A percentile compares a stretch with the other conserved stretches of the same genome.
Evolutionary conservation across 1,140 invertebrate genomes (phyloP).

Genomic region (Diachasma alloeum): DNA sequence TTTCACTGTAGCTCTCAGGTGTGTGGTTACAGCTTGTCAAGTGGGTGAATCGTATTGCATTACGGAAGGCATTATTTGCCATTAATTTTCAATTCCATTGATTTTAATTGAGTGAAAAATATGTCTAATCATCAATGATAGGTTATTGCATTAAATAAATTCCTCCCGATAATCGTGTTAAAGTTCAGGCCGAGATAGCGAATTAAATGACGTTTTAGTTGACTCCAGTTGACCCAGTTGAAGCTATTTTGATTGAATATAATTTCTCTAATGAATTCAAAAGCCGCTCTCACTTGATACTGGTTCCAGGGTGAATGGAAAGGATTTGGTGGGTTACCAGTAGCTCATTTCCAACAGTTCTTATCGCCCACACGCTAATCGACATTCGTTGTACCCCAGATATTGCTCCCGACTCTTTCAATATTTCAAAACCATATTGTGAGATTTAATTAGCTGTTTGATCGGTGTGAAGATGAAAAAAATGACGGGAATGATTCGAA

Average conservation of each 20-base stretch:
- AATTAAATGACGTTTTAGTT: neutral
- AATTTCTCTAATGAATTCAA: constrained; percentile 12
- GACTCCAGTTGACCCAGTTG: neutral
- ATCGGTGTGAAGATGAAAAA: neutral
- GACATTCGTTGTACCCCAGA: constrained; percentile 1
- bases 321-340: neutral
- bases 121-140: neutral
- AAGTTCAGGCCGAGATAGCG: neutral
- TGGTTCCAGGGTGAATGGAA: neutral
- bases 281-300: neutral
- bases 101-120: neutral
- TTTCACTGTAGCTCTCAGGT: neutral
- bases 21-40: neutral
- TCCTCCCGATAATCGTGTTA: neutral
- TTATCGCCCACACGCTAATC: constrained; percentile 21
- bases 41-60: constrained; percentile 15
- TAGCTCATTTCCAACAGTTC: constrained; percentile 5
- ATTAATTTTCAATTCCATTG: neutral
- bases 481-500: neutral
- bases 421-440: neutral
- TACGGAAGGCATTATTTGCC: neutral
- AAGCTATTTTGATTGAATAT: neutral
- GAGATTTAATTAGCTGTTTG: neutral
- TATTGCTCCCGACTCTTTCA: neutral
- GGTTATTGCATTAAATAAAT: neutral